A percentile compares a stretch with the other conserved stretches of the same genome.
Conservation (phyloP, 2,113 vertebrate species). For the Neodon shergylaensis region DNA sequence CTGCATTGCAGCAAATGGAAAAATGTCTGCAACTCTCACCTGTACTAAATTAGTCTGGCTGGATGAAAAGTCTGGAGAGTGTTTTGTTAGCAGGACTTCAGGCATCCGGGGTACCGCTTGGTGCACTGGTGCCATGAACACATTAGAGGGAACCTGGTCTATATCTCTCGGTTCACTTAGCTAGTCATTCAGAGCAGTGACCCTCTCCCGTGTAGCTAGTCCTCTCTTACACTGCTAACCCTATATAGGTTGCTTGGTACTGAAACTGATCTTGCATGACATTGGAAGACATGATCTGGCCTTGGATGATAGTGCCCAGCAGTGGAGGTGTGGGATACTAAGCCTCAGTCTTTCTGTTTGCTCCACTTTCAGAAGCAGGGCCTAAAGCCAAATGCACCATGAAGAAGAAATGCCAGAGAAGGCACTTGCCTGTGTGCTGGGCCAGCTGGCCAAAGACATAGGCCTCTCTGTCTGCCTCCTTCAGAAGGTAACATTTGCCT, state of each 20-base stretch:
- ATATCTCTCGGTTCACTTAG: neutral
- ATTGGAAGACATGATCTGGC: neutral
- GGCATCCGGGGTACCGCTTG: neutral
- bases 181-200: neutral
- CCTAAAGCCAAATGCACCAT: neutral
- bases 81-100: neutral
- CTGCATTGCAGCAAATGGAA: neutral
- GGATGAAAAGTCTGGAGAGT: accelerated
- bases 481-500: neutral
- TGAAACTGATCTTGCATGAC: neutral
- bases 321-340: neutral
- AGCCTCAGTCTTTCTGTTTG: neutral
- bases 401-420: neutral
- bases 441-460: neutral
- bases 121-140: too few species aligned
- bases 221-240: accelerated
- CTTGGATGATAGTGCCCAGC: neutral
- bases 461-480: neutral
- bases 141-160: neutral
- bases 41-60: neutral
- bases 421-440: neutral
- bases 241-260: neutral
- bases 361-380: neutral
- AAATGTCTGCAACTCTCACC: neutral
- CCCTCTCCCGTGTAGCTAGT: accelerated